Conservation (phyloP, 2,113 vertebrate genomes). For the Anarhynchus alexandrinus region DNA sequence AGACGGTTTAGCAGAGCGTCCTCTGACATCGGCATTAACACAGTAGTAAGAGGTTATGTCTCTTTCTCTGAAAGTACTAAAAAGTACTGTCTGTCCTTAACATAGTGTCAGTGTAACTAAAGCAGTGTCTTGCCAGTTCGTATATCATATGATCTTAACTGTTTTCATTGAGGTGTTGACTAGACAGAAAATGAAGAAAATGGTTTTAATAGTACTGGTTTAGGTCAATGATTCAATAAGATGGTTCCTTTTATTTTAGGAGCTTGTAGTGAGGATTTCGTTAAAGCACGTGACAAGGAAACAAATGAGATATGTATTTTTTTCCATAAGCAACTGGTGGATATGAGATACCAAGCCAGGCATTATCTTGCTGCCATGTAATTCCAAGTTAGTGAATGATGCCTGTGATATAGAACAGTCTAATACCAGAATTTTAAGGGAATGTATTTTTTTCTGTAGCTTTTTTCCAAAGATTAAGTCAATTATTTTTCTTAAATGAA, state of each 20-base stretch:
- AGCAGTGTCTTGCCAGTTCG: not conserved
- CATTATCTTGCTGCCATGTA: not conserved
- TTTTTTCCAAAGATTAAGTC: not conserved
- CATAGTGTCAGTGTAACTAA: rapidly evolving
- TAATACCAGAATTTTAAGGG: not conserved
- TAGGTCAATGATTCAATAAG: not conserved
- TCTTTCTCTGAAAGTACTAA: not conserved
- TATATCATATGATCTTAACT: not conserved
- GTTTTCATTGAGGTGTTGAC: not conserved
- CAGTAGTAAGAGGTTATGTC: rapidly evolving
- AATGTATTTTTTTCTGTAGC: not conserved
- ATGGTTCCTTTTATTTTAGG: not conserved
- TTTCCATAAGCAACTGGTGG: not conserved
- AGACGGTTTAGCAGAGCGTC: not conserved
- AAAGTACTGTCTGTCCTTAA: not conserved
- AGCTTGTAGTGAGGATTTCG: not conserved
- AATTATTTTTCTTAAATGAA: not conserved
- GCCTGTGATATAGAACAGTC: not conserved
- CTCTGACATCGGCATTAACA: rapidly evolving
- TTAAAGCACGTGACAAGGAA: not conserved
- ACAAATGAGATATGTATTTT: not conserved
- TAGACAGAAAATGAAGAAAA: not conserved
- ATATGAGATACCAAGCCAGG: not conserved
- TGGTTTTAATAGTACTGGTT: not conserved
- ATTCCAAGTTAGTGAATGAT: not conserved